Evolutionary conservation across 2,888 invertebrate genomes (phyloP), one percentile per base, ranked within the genome.

Genomic region (Syritta pipiens): DNA sequence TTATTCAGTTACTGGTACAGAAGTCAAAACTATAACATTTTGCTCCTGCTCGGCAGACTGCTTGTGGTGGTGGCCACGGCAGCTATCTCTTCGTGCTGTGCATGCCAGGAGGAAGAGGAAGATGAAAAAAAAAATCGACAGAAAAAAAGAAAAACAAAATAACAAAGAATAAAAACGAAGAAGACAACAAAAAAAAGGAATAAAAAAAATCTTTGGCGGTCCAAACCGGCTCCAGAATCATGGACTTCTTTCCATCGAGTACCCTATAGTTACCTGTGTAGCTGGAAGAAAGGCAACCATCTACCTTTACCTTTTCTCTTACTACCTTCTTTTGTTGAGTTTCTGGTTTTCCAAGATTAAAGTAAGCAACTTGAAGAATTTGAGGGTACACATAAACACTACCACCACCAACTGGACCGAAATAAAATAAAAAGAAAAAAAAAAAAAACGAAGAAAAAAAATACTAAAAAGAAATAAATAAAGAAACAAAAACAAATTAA

Each of bases 1-100:
- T 79, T 79, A 79, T 79, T 79, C 79, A 79, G 79, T 79, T 79
- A 68, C 79, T 74, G 79, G 79, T 79, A 79, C 79, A 79, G 79
- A 79, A 79, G 79, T 79, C 79, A 79, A 79, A 79, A 79, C 79
- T 79, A 79, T 79, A 79, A 74, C 79, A 74, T 79, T 79, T 74
- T 79, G 79, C 79, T 74, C 49, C 79, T 79, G 79, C 79, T 79
- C 62, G 62, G 74, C 51, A 37, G 57, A 79, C 79, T 74, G 74
- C 68, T 79, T 74, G 79, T 74, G 79, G 79, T 79, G 62, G 72
- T n/a, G 57, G 35, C 67, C 44, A 30, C 74, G 19, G 72, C 79
- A 72, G 67, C 62, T 67, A 65, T 67, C 42, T 60, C 48, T 37
- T 17, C 42, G 2, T n/a, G 22, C 57, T 55, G 59, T 57, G 49